These are phyloP conservation scores for Cartodere bifasciata DNA, from an alignment of 2,888 invertebrate genomes.

Conservation along the genomic window DNA sequence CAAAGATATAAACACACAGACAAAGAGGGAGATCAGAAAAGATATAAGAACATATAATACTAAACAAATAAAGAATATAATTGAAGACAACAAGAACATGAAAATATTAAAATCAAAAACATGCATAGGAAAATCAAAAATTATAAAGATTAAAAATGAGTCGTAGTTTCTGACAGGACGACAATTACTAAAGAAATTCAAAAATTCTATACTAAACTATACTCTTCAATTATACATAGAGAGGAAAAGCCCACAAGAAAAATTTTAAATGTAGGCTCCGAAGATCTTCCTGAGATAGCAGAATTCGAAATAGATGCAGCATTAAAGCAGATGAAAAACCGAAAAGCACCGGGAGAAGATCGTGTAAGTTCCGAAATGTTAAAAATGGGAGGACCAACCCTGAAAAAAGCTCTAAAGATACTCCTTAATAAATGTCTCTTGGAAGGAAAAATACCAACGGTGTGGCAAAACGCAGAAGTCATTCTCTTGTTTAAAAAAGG, in stretches of 20 bases:
- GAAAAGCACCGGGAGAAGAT: conserved; percentile 11
- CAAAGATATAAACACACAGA: too few relatives aligned
- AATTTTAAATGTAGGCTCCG: conserved; percentile 9
- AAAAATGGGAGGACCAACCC: conserved; percentile 8
- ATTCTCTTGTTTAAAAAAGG: conserved; percentile 15
- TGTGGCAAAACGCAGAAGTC: conserved; percentile 14
- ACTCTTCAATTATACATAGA: conserved; percentile 6
- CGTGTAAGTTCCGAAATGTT: conserved; percentile 12
- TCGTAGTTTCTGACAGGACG: conserved; percentile 3
- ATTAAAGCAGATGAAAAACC: conserved; percentile 11
- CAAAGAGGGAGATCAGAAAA: too few relatives aligned
- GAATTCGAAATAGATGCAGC: conserved; percentile 7
- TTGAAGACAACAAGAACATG: conserved; percentile 8
- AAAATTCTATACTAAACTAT: conserved; percentile 6
- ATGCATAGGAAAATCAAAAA: conserved; percentile 7
- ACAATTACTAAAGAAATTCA: conserved; percentile 7
- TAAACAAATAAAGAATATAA: too few relatives aligned
- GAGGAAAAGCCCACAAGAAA: neutral
- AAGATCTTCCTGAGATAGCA: conserved; percentile 10
- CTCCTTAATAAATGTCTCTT: conserved; percentile 14
- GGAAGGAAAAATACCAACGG: conserved; percentile 12
- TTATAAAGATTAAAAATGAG: conserved; percentile 7
- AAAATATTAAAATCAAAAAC: conserved; percentile 8
- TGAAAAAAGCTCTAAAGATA: conserved; percentile 6
- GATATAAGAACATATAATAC: too few relatives aligned